Evolutionary conservation across 2,113 vertebrate species (phyloP).

Genomic region (Embiotoca jacksoni): DNA sequence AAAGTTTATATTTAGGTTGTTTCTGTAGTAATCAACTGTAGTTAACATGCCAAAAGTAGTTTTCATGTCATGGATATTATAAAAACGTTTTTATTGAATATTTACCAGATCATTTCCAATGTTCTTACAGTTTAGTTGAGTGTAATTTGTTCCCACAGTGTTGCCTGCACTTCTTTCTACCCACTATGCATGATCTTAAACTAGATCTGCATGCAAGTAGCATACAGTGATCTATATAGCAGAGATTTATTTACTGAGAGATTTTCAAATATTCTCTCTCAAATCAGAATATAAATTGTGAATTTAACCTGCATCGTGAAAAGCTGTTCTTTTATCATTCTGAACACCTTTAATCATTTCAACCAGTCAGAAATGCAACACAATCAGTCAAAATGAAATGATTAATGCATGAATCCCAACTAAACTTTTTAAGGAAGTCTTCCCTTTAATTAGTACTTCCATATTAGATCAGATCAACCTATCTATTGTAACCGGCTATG

Average conservation of each 20-base stretch:
- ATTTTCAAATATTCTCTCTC: constrained; percentile 3
- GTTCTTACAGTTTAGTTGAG: neutral
- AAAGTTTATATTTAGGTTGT: too few species aligned
- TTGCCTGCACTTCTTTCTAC: neutral
- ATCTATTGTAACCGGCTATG: too few species aligned
- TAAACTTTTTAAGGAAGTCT: too few species aligned
- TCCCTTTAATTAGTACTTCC: too few species aligned
- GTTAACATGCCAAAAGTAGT: too few species aligned
- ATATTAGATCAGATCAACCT: too few species aligned
- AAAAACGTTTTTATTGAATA: too few species aligned
- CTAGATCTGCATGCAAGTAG: neutral
- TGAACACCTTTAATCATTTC: neutral
- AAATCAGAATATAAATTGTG: neutral
- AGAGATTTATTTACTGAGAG: too few species aligned
- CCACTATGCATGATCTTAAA: neutral
- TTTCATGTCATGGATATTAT: too few species aligned
- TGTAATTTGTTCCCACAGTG: neutral
- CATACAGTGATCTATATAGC: neutral
- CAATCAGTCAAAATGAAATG: neutral
- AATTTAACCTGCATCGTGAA: neutral
- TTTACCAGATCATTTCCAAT: too few species aligned
- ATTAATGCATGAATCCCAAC: too few species aligned
- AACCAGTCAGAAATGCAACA: neutral
- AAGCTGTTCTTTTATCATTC: neutral
- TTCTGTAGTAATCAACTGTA: too few species aligned